Base-by-base conservation (phyloP, 2,113 vertebrate genomes). In the Speoplatyrhinus poulsoni region DNA sequence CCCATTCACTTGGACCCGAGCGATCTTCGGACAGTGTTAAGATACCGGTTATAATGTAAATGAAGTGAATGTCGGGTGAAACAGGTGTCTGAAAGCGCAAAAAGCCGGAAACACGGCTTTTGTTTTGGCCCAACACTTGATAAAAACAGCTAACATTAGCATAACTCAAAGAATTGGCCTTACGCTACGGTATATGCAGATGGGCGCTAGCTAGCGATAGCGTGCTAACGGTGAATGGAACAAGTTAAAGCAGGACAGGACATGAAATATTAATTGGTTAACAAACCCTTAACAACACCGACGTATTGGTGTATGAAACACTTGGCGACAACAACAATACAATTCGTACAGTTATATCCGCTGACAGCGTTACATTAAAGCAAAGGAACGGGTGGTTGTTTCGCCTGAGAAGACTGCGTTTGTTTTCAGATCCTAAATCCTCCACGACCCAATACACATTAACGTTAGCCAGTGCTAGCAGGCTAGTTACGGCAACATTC, bases 371-470 rank as follows among this genome's bases (percentile, higher is more conserved):
- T 36, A 32, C 33, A 6, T 4, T 3, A 26, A 26, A 26, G 26
- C 36, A 52, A 15, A 15, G 19, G 36, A 60, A 46, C 0, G 0
- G 1, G 36, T 50, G 0, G 36, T 48, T 16, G 11, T 76, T 80
- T 86, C 67, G 83, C 77, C 79, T 81, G 46, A 56, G 5, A 67
- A 58, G 57, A 3, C 77, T n/a, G 60, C 59, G 52, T 70, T 65
- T 55, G 49, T 73, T 69, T 72, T 75, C 70, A 79, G 52, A 75
- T 65, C 88, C 90, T 88, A 90, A 93, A 93, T 92, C 90, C 90
- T 73, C 68, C 75, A 83, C 81, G 81, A 82, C 73, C 89, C 72
- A 86, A 67, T 69, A 82, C 75, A 70, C 69, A 72, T 52, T 70
- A 62, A 67, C 69, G 3, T 60, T 77, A 79, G 76, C 70, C 73